Base-by-base conservation (phyloP, 2,113 vertebrate genomes). In the Entosphenus tridentatus region DNA sequence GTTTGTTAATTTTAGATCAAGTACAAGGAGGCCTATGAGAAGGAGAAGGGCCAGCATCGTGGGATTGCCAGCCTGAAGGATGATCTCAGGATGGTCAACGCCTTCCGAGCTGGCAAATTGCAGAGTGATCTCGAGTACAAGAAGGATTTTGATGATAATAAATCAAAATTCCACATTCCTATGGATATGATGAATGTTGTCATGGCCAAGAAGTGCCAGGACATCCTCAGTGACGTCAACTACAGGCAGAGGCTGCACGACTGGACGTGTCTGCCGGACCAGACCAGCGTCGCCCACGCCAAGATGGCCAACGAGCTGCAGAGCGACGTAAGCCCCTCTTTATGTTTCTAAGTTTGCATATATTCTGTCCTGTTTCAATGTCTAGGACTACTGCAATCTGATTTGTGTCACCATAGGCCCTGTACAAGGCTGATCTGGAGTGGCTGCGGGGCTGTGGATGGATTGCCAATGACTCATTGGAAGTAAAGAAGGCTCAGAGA, bases 11-110 rank as follows among this genome's bases (percentile, higher is more conserved):
- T 74, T 14, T 79, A 98, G 93, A 79, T 73, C 12, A 93, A 91
- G 76, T 98, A 98, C 71, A 85, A 95, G 72, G 81, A 84, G 39
- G 67, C 73, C 0, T 85, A 89, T 72, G 89, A 89, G 79, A 92
- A 95, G 77, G 80, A 80, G 70, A 96, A 90, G 70, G 93, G 93
- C n/a, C 92, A 96, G 75, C 95, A 98, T 77, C 76, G 95, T 80
- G 93, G 91, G 70, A 83, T 79, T 11, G 86, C 78, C 73, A 77
- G 84, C 1, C 82, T 93, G 17, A 76, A 80, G 8, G 93, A 96
- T 75, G 96, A 91, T 78, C 92, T 89, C 10, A 76, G 80, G 2
- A 87, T 95, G 14, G 69, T 89, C 74, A 87, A 86, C 70, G 87
- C 80, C 9, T 81, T 83, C 67, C 75, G 80, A 2, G 88, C 95